phyloP scores from a whole-genome alignment of 2,888 invertebrate species.

The Punctoribates punctum region DNA sequence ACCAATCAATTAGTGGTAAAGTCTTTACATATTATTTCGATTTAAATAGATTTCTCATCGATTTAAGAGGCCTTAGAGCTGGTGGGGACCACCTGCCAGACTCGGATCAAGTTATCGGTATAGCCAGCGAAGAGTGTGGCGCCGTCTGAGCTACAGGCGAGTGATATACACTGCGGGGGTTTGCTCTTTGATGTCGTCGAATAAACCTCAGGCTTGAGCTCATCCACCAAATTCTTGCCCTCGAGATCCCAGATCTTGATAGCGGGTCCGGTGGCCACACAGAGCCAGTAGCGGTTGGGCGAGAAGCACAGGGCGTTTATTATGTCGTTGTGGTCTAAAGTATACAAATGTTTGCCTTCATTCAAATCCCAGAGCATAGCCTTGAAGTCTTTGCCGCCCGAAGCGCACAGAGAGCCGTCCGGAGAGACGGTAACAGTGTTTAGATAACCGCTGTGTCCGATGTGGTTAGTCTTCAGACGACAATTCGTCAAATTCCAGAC shows the following conservation, averaged over 20 bases:
- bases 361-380: conserved; percentile 99
- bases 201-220: conserved; percentile 92
- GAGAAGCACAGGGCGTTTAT: conserved; percentile 98
- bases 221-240: conserved; percentile 98
- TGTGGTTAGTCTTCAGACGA: conserved; percentile 95
- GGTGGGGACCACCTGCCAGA: conserved; percentile 78
- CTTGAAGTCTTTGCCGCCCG: conserved; percentile 98
- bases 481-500: conserved; percentile 99
- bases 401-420: conserved; percentile 98
- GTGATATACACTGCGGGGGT: conserved; percentile 90
- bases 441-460: conserved; percentile 93
- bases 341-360: conserved; percentile 98
- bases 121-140: conserved; percentile 98
- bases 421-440: conserved; percentile 99
- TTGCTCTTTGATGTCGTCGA: conserved; percentile 69
- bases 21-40: conserved; percentile 25
- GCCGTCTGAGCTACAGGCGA: conserved; percentile 99
- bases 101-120: conserved; percentile 94
- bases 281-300: conserved; percentile 98
- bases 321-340: conserved; percentile 95
- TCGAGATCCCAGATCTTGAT: conserved; percentile 99
- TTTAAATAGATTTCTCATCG: conserved; percentile 6
- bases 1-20: conserved; percentile 45
- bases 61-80: conserved; percentile 20
- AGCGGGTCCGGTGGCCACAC: conserved; percentile 95